These are phyloP conservation scores for Salvelinus namaycush DNA, from an alignment of 2,113 vertebrate genomes.

Conservation along the genomic window DNA sequence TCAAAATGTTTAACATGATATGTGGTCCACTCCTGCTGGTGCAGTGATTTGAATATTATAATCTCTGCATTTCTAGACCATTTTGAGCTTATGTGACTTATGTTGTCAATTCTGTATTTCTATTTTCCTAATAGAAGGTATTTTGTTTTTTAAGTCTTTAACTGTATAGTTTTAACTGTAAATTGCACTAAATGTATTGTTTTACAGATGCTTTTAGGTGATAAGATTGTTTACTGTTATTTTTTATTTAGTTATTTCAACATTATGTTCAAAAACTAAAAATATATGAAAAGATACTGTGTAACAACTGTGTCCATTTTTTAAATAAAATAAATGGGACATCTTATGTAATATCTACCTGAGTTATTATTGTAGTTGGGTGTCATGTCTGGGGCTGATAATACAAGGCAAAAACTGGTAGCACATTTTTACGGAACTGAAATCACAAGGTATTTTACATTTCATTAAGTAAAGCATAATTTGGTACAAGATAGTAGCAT, in stretches of 20 bases:
- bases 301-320: slow-evolving; percentile 53
- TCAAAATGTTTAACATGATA: slow-evolving; percentile 3
- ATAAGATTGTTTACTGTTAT: slow-evolving; percentile 56
- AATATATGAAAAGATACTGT: slow-evolving; percentile 37
- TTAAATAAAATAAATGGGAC: slow-evolving; percentile 50
- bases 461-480: background rate
- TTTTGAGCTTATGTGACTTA: slow-evolving; percentile 46
- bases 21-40: slow-evolving; percentile 32
- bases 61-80: slow-evolving; percentile 34
- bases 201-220: slow-evolving; percentile 60
- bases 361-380: slow-evolving; percentile 5
- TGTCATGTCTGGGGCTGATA: no score
- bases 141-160: slow-evolving; percentile 41
- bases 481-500: no score
- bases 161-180: slow-evolving; percentile 59
- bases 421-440: no score
- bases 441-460: background rate
- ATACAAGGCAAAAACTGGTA: no score
- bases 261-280: slow-evolving; percentile 37
- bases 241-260: no score
- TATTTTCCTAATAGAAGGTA: slow-evolving; percentile 13
- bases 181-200: slow-evolving; percentile 74
- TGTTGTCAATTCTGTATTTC: slow-evolving; percentile 13
- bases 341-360: slow-evolving; percentile 16
- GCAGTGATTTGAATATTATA: slow-evolving; percentile 33